These are phyloP conservation scores for Phataginus tetradactyla DNA, from an alignment of 2,797 vertebrate species.

Conservation along the genomic window DNA sequence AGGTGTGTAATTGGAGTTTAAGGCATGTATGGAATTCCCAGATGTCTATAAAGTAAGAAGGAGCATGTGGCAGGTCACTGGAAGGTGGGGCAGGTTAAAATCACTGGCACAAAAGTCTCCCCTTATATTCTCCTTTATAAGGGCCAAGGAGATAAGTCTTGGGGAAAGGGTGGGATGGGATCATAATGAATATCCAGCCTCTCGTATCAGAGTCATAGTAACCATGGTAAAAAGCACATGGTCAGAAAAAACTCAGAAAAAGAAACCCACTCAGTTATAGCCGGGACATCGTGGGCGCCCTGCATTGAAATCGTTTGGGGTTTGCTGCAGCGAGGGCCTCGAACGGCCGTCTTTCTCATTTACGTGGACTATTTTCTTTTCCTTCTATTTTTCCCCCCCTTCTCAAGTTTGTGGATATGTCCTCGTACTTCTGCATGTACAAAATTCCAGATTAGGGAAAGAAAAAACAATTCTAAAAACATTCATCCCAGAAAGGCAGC, in stretches of 20 bases:
- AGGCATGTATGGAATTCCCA: constrained; percentile 98
- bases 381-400: not conserved
- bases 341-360: constrained; percentile 49
- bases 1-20: constrained; percentile 97
- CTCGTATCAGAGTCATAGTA: constrained; percentile 60
- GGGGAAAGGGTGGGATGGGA: constrained; percentile 43
- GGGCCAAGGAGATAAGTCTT: constrained; percentile 61
- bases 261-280: constrained; percentile 64
- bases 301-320: constrained; percentile 43
- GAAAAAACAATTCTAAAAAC: not conserved
- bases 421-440: not conserved
- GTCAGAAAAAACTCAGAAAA: constrained; percentile 77
- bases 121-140: constrained; percentile 77
- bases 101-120: constrained; percentile 82
- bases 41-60: constrained; percentile 97
- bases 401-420: not conserved
- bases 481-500: constrained; percentile 53
- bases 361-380: constrained; percentile 72
- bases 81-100: constrained; percentile 92
- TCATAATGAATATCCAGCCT: constrained; percentile 58
- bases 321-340: constrained; percentile 49
- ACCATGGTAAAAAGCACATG: constrained; percentile 67
- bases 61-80: constrained; percentile 93
- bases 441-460: constrained; percentile 50
- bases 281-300: constrained; percentile 44